Evolutionary conservation across 2,888 invertebrate species (phyloP), one percentile per base, ranked within the genome.

Genomic region (Pelosia muscerda): DNA sequence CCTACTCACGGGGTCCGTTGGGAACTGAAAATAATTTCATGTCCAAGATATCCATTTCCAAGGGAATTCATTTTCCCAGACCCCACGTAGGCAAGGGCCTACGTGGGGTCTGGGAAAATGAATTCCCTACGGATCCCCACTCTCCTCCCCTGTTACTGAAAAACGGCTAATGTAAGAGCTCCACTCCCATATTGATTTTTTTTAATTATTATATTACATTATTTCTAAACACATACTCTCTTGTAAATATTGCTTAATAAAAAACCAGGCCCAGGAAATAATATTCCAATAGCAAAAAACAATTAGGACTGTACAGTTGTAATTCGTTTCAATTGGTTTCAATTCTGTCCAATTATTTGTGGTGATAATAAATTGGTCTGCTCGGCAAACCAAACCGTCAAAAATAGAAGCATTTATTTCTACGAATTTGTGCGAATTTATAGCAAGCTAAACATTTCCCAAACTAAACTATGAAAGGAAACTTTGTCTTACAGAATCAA

Each of bases 301-400:
- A 49, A 49, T 49, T 49, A 49, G 9, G 6, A 55, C 55, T 55
- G 55, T n/a, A 25, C 25, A 55, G 19, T 55, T 55, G 23, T 55
- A 15, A 25, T 55, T 55, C 9, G 55, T 55, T 49, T n/a, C 49
- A 49, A 49, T 49, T 49, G 9, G 49, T 65, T n/a, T 38, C 71
- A 66, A 59, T 28, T 23, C 19, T 25, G 8, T 55, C 9, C 19
- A 62, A 56, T 26, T 63, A 64, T 60, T 69, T 55, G 15, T 54
- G 26, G 57, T 31, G 49, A 22, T 49, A 22, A n/a, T 49, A 49
- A 31, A 49, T n/a, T 9, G 8, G n/a, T 49, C 3, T 0, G 49
- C 9, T n/a, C n/a, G 8, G n/a, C n/a, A 49, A 49, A n/a, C 49
- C 2, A 9, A 9, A n/a, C 9, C n/a, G 49, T 9, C 9, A 49